Evolutionary conservation across 2,797 vertebrate genomes (phyloP).

Genomic region (Acestrorhynchus altus): DNA sequence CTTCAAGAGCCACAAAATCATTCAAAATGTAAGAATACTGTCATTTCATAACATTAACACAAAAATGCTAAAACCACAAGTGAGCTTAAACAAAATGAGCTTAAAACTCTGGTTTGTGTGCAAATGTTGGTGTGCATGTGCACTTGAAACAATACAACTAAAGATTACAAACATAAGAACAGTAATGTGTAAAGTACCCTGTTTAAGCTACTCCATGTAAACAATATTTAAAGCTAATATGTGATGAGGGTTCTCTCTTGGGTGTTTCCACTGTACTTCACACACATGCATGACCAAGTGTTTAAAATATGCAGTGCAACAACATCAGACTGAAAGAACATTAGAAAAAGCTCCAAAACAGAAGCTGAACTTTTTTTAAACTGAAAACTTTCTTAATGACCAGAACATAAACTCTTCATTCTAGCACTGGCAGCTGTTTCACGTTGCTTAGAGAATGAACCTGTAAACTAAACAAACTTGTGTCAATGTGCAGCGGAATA

Average conservation of each 20-base stretch:
- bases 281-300: slow-evolving; percentile 19
- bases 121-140: background rate
- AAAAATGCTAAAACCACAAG: slow-evolving; percentile 12
- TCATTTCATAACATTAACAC: slow-evolving; percentile 1
- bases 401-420: background rate
- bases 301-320: slow-evolving; percentile 23
- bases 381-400: background rate
- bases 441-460: too few relatives aligned
- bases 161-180: slow-evolving; percentile 7
- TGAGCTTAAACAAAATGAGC: background rate
- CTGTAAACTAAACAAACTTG: too few relatives aligned
- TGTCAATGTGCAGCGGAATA: too few relatives aligned
- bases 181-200: background rate
- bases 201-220: slow-evolving; percentile 24
- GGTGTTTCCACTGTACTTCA: slow-evolving; percentile 13
- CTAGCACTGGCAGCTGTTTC: too few relatives aligned
- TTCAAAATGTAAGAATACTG: too few relatives aligned
- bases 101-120: background rate
- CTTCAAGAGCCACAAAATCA: slow-evolving; percentile 6
- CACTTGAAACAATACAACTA: slow-evolving; percentile 1
- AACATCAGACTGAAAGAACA: background rate
- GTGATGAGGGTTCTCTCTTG: background rate
- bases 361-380: background rate
- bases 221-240: slow-evolving; percentile 40
- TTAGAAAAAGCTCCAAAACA: background rate